Base-by-base conservation (phyloP, 2,797 vertebrate species). In the Sarcoramphus papa region DNA sequence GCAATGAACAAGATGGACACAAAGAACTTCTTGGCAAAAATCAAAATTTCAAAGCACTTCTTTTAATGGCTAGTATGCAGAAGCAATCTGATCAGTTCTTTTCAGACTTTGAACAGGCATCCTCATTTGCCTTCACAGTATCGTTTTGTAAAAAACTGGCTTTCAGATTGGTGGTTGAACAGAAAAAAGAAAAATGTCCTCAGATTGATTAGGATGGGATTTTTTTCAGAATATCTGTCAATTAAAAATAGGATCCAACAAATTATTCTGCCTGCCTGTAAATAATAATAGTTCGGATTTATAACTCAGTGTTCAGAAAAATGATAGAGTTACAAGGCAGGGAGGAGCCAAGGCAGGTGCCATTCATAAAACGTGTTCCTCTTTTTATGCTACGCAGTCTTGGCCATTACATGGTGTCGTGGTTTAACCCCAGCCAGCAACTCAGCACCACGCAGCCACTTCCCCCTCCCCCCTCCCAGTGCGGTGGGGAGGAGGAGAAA, bases 1-100 rank as follows among this genome's bases (percentile, higher is more conserved):
- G 73, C 84, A 86, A 63, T 85, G 85, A 96, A 51, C 73, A 85
- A 95, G 92, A 96, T 85, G 96, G 95, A 94, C 94, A 87, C 73
- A 92, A 92, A 95, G 73, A 37, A 78, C 30, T 72, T 84, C 33
- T 59, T 90, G 79, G 93, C 62, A 94, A 95, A 95, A 94, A 94
- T 75, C 11, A 93, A 75, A 41, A 88, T 70, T 91, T 96, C 63
- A 63, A 56, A 74, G 67, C 70, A 83, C 18, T 75, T 82, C 70
- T 60, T 82, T 78, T 53, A 65, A 65, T 8, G 33, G 47, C 47
- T 81, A 60, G 20, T 40, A 74, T 33, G 65, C 70, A 90, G 76
- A 93, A 90, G 24, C 30, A 88, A 86, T 59, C 22, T 40, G 72
- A 83, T 47, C 60, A 54, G 69, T 72, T 78, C 73, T 92, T 96